Evolutionary conservation across 1,140 invertebrate species (phyloP), one percentile per base, ranked within the genome.

Genomic region (Eufriesea mexicana): DNA sequence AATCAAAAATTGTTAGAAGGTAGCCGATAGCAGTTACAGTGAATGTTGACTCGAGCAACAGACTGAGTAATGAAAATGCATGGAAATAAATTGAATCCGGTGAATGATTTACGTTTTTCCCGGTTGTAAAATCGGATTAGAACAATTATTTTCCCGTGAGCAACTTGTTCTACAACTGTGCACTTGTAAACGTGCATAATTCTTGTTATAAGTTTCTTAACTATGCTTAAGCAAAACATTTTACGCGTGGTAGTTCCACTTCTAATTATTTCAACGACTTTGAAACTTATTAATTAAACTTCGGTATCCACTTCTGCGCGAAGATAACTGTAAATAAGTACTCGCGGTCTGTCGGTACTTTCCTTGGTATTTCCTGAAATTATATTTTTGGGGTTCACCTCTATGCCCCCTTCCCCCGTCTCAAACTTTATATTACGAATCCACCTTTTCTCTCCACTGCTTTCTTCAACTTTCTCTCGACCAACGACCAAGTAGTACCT

Each of bases 181-280:
- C 23, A 2, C 28, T 18, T 45, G 35, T 66, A 23, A 35, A 45
- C 45, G 35, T n/a, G 23, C 42, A 23, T 23, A 23, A 66, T 45
- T 71, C 68, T 54, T 51, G 18, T 51, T 35, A 49, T 20, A 71
- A 71, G 18, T 71, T 71, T 54, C 68, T 71, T 71, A 71, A 71
- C 49, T 18, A 25, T 20, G 49, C 49, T 71, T 71, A 71, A 71
- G 54, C 68, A 71, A 51, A 71, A 54, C 49, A 54, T 54, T 18
- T 25, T 35, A 25, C 42, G 6, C 18, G 5, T 35, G 25, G 16
- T 2, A 20, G 64, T n/a, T 20, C 5, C 49, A 51, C 18, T 35
- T 54, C 64, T 66, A 51, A 8, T 35, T 71, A 54, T 71, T 54
- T 35, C 35, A 66, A 1, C 64, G 23, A 71, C 68, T 35, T 35